Evolutionary conservation across 2,888 invertebrate genomes (phyloP).

Genomic region (Prenolepis imparis): DNA sequence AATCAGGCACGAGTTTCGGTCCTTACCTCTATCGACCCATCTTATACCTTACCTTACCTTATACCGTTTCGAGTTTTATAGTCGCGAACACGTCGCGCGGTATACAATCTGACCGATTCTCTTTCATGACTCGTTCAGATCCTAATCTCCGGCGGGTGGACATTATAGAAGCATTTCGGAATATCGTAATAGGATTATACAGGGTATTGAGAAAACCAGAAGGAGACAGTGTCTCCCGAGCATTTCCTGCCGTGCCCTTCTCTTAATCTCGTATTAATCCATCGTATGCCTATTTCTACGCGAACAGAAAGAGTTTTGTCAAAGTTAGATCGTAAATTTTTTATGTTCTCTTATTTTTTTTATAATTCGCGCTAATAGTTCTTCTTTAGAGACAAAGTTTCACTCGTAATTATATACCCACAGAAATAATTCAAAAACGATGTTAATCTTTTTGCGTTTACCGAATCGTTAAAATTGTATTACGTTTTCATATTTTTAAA

Average conservation of each 20-base stretch:
- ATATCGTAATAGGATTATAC: slow-evolving; percentile 59
- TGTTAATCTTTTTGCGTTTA: not conserved
- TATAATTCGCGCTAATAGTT: not conserved
- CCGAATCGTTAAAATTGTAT: not conserved
- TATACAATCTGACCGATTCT: slow-evolving; percentile 19
- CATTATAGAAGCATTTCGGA: slow-evolving; percentile 46
- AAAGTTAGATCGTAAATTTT: not conserved
- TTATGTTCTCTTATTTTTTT: not conserved
- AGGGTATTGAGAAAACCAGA: slow-evolving; percentile 29
- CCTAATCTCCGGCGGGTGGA: slow-evolving; percentile 37
- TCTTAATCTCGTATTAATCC: not conserved
- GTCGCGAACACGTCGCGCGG: not conserved
- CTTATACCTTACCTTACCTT: not conserved
- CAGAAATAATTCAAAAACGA: not conserved
- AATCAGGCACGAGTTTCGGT: slow-evolving; percentile 39
- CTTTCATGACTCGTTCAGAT: slow-evolving; percentile 48
- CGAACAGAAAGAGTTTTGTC: not conserved
- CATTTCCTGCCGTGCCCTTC: slow-evolving; percentile 25
- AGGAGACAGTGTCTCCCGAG: slow-evolving; percentile 19
- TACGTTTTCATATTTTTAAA: not conserved
- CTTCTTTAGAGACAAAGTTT: not conserved
- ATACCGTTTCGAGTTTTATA: slow-evolving; percentile 22
- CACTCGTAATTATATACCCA: not conserved
- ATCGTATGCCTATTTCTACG: not conserved
- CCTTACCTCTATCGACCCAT: slow-evolving; percentile 11